Evolutionary conservation across 92 coral and sea anemone genomes (phyloP), one percentile per base, ranked within the genome.

Genomic region (Pocillopora grandis): DNA sequence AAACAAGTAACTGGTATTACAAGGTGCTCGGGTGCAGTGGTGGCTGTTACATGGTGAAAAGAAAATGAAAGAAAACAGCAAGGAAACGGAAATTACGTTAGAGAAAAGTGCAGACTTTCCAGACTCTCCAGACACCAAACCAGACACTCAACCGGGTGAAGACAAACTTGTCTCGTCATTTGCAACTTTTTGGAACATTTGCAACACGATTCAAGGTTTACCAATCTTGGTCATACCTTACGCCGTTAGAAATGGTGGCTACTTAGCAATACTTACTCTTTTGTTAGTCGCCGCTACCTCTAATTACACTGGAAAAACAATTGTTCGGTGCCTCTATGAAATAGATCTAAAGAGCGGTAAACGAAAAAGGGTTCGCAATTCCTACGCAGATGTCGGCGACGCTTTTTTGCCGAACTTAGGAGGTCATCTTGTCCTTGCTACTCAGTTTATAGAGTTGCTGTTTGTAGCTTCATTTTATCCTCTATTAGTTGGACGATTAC

Each of bases 171-270:
- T 92, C 21, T 94, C 98, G 17, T 79, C 91, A 5, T 92, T 91
- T 81, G 98, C 95, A 75, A 89, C 98, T 3, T 96, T 96, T 76
- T 96, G 98, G 98, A 96, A 96, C 66, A 96, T 96, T 77, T 94
- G 98, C 74, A 96, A 96, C 77, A 96, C 98, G 15, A 96, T 96
- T 84, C 98, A 96, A 80, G 98, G 98, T n/a, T 80, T 96, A 36
- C 98, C 98, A 12, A 96, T 96, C 31, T 87, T 96, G 37, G 95
- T 97, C 13, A 96, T 96, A 62, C 98, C 98, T 58, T 96, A 90
- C 76, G 98, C 95, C 10, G 85, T 96, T 55, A 82, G 92, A 57
- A 92, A 94, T 58, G 98, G 98, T 0, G 98, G 98, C 5, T 90
- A 88, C 74, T 86, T 90, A 48, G 94, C 98, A 11, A 20, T 96